These are phyloP conservation scores for Vanacampus margaritifer DNA, from an alignment of 2,113 vertebrate genomes.

Conservation along the genomic window DNA sequence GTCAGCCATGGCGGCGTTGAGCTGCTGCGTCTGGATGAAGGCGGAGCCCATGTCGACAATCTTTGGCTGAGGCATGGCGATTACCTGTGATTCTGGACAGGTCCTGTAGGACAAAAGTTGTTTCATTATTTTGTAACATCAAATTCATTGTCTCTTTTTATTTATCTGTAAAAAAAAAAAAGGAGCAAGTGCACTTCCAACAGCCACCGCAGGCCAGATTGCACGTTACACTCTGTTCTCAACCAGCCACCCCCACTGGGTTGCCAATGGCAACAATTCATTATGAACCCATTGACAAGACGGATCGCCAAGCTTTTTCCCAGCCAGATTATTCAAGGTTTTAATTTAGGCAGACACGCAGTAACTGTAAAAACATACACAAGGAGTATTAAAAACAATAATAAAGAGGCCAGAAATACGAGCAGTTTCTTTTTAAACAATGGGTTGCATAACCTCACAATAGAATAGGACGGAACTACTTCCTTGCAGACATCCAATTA, in stretches of 20 bases:
- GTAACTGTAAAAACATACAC: background rate
- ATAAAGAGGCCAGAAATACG: background rate
- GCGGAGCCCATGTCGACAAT: conserved; percentile 80
- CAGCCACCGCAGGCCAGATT: background rate
- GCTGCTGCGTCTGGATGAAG: conserved; percentile 97
- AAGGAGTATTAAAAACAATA: background rate
- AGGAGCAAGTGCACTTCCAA: background rate
- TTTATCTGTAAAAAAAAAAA: background rate
- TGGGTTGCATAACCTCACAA: conserved; percentile 16
- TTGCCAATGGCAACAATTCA: conserved; percentile 31
- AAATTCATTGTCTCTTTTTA: background rate
- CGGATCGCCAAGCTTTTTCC: conserved; percentile 14
- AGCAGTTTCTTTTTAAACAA: background rate
- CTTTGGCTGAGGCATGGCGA: conserved; percentile 72
- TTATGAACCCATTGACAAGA: conserved; percentile 1
- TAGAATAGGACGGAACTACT: background rate
- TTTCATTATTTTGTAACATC: background rate
- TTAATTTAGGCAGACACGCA: background rate
- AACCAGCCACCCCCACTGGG: conserved; percentile 12
- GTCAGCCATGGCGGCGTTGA: conserved; percentile 91
- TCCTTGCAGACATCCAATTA: background rate
- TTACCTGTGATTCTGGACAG: conserved; percentile 32
- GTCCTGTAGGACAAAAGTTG: conserved; percentile 39
- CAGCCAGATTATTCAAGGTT: background rate
- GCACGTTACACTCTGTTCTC: conserved; percentile 22